These are phyloP conservation scores for Temnothorax unifasciatus DNA, from an alignment of 2,888 invertebrate genomes.

Conservation along the genomic window DNA sequence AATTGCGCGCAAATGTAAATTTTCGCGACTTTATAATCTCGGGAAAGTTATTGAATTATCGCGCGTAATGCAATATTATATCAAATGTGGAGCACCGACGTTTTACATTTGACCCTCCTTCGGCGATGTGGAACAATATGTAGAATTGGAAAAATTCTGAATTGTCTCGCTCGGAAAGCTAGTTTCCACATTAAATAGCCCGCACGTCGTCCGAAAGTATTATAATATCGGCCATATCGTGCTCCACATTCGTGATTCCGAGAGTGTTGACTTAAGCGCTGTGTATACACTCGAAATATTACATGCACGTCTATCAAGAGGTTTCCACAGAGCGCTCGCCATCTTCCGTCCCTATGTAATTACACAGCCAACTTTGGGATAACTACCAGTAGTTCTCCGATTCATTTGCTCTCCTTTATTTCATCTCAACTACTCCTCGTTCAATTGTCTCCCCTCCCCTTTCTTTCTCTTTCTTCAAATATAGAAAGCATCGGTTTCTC, in stretches of 20 bases:
- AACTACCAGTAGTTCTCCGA: constrained; percentile 11
- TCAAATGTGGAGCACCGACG: neutral
- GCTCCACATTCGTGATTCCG: constrained; percentile 33
- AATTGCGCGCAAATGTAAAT: neutral
- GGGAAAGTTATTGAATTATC: constrained; percentile 2
- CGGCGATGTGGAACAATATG: constrained; percentile 11
- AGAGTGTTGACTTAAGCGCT: constrained; percentile 39
- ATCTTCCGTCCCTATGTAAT: constrained; percentile 45
- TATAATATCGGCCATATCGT: constrained; percentile 29
- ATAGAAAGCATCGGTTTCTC: constrained; percentile 10
- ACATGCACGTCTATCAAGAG: constrained; percentile 33
- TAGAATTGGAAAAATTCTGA: constrained; percentile 25
- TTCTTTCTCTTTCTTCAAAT: neutral
- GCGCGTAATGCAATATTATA: neutral
- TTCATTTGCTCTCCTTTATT: constrained; percentile 54
- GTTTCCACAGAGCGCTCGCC: neutral
- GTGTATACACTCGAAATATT: constrained; percentile 55
- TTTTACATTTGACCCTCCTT: constrained; percentile 7
- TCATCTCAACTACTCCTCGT: neutral
- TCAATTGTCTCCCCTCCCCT: neutral
- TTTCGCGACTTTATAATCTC: neutral
- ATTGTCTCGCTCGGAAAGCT: neutral
- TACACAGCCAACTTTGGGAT: constrained; percentile 16
- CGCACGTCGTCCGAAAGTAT: constrained; percentile 15
- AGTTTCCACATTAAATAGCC: neutral